Conservation (phyloP, 92 coral and sea anemone species). For the Zoanthus sociatus region DNA sequence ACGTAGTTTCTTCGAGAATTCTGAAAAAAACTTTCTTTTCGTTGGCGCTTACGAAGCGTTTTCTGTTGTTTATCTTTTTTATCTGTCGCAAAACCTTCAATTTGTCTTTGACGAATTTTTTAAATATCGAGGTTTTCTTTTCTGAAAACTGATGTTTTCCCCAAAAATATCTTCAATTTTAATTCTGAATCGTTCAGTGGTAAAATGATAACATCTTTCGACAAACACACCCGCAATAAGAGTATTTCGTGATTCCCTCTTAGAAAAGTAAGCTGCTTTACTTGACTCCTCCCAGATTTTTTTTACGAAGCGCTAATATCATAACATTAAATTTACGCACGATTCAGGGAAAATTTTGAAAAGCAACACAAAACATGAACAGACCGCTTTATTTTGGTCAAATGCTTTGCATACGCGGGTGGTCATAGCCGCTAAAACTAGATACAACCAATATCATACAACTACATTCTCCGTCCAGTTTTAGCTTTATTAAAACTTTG, state of each 20-base stretch:
- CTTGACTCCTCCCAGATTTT: constrained; percentile 38
- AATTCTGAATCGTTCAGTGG: constrained; percentile 60
- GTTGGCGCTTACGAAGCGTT: not conserved
- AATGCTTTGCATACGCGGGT: constrained; percentile 62
- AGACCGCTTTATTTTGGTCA: constrained; percentile 47
- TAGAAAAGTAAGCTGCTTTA: constrained; percentile 27
- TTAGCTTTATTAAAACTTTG: constrained; percentile 89
- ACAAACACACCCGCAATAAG: constrained; percentile 41
- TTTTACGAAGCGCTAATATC: not conserved
- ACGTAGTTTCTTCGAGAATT: not conserved
- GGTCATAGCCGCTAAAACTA: constrained; percentile 42
- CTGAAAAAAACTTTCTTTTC: not conserved
- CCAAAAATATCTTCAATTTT: constrained; percentile 36
- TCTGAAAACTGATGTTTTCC: constrained; percentile 32
- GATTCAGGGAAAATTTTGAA: constrained; percentile 25
- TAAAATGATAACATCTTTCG: constrained; percentile 56
- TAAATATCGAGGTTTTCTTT: constrained; percentile 1
- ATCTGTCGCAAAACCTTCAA: constrained; percentile 2
- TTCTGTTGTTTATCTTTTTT: not conserved
- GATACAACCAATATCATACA: constrained; percentile 47
- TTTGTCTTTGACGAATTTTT: not conserved
- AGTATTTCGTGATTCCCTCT: constrained; percentile 39
- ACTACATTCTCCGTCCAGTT: constrained; percentile 50
- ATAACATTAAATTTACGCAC: constrained; percentile 26
- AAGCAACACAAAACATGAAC: constrained; percentile 31